Base-by-base conservation (phyloP, 2,797 vertebrate genomes). In the Diceros bicornis region DNA sequence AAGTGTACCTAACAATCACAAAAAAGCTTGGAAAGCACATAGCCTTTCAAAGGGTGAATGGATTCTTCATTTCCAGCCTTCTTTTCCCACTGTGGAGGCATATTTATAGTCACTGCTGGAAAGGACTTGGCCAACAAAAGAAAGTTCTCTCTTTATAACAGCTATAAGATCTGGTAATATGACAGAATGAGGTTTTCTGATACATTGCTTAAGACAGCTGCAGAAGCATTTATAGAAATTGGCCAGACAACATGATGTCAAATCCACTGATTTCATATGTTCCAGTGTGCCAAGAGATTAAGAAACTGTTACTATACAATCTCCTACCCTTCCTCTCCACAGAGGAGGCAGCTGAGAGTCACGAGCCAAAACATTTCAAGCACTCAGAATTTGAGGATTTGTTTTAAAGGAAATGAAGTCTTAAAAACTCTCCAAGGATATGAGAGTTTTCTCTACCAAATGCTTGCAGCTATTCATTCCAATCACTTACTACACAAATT, bases 181-280 rank as follows among this genome's bases (percentile, higher is more conserved):
- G 11, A 86, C 71, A 92, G 83, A 84, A 81, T 37, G 47, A 91
- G 41, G 37, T 57, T 66, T 79, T 79, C 50, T 37, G 57, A 92
- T 47, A 29, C 50, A 89, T 1, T 81, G 79, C 74, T 83, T 37
- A 57, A 44, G 62, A 91, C 82, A 99, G 98, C 98, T 99, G 98
- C 97, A 98, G 97, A 98, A 99, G 98, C 97, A 98, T 64, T 98
- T 95, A 55, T 88, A 96, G 98, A 95, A 92, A 92, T 20, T 96
- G 94, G 96, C 96, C 96, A 98, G 97, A 96, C 93, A 94, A 94
- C 61, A 91, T n/a, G 61, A 98, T 55, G 96, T 47, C 64, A 59
- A 96, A 94, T 41, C n/a, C 41, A 72, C 29, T 29, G 95, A 87
- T 97, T 91, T 93, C 94, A 86, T 55, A 97, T 41, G 79, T 95